Evolutionary conservation across 2,888 invertebrate species (phyloP), one percentile per base, ranked within the genome.

Genomic region (Pheosia tremula): DNA sequence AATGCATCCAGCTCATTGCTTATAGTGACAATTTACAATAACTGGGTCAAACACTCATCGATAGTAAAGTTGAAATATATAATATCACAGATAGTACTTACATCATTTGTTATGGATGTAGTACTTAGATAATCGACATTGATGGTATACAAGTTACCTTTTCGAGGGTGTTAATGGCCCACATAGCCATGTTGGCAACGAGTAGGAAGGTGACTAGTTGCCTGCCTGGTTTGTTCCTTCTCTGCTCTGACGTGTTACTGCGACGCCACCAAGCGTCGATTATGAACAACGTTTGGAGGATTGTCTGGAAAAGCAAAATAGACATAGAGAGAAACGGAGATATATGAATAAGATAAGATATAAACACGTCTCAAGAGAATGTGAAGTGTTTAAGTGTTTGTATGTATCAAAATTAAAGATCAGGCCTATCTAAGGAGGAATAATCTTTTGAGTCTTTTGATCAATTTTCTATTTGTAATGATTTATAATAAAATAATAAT

Each of bases 121-220:
- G 24, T 24, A 24, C 24, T 1, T 24, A 1, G 24, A 24, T 24
- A 24, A 24, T 24, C 1, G 24, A 24, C 24, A 24, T 2, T 24
- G 24, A 24, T 24, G 24, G 24, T 24, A 24, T 24, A 24, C 0
- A 41, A 41, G 41, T 41, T 47, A 47, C 93, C 86, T 93, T 94
- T 80, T 98, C 97, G 59, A 98, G 91, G 0, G 97, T 97, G 82
- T 97, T 97, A 56, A 98, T 96, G 43, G 97, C 96, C 97, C 97
- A 97, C 94, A 97, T 96, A 24, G 98, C 97, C 88, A 98, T 96
- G 81, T 97, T 97, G 24, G 96, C 96, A 3, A 97, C 95, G 41
- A 97, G 92, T 10, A 98, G 91, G 85, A 98, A 98, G 0, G 98
- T 98, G 55, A 98, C 96, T 45, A 97, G 94, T 84, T 98, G 97